These are phyloP conservation scores for Emmelina monodactyla DNA, from an alignment of 2,888 invertebrate species.

Conservation along the genomic window DNA sequence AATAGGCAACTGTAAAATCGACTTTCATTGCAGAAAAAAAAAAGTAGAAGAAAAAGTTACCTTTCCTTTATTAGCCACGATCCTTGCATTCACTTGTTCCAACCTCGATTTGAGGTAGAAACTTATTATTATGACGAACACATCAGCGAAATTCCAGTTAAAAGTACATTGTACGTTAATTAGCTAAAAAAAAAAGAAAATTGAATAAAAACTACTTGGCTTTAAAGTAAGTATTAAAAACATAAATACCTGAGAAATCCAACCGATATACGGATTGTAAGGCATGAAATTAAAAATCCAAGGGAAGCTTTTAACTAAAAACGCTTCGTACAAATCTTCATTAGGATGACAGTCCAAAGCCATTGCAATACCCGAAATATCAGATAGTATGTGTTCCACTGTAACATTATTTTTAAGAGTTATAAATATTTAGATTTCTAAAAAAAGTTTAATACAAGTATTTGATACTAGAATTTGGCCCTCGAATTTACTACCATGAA, in stretches of 20 bases:
- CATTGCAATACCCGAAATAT: conserved; percentile 22
- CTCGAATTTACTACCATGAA: too few relatives aligned
- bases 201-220: too few relatives aligned
- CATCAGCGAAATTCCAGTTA: conserved; percentile 73
- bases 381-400: conserved; percentile 35
- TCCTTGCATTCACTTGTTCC: conserved; percentile 61
- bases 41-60: conserved; percentile 18
- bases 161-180: conserved; percentile 69
- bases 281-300: conserved; percentile 26
- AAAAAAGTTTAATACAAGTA: too few relatives aligned
- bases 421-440: background rate
- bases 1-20: too few relatives aligned
- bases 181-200: too few relatives aligned
- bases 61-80: conserved; percentile 30
- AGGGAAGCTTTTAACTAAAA: conserved; percentile 21
- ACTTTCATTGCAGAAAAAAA: background rate
- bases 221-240: too few relatives aligned
- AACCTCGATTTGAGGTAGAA: conserved; percentile 70
- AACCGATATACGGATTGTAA: conserved; percentile 23
- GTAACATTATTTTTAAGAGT: conserved; percentile 2
- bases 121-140: conserved; percentile 74
- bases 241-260: conserved; percentile 19
- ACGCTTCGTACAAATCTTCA: conserved; percentile 22
- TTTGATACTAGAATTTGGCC: too few relatives aligned
- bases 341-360: conserved; percentile 27